Percentiles rank a stretch among this genome's conserved stretches.
Evolutionary conservation across 2,113 vertebrate genomes (phyloP).

Genomic region (Stercorarius parasiticus): DNA sequence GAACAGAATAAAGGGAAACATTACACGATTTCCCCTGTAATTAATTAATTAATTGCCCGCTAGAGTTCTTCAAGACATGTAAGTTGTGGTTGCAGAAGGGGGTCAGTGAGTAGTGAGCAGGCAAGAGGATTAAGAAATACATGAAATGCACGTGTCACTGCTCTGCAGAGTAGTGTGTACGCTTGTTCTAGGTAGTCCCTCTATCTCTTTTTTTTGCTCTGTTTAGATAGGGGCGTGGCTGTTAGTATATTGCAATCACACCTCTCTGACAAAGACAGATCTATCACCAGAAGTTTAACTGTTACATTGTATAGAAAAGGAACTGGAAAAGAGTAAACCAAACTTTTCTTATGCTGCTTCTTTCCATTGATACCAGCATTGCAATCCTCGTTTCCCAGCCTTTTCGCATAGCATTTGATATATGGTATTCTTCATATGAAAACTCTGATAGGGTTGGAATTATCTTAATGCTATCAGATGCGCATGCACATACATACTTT

Average conservation of each 20-base stretch:
- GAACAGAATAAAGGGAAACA: not conserved
- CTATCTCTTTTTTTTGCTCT: not conserved
- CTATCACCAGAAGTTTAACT: not conserved
- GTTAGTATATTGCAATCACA: not conserved
- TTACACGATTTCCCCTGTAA: not conserved
- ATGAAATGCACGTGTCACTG: not conserved
- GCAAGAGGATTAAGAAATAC: not conserved
- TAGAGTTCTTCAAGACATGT: not conserved
- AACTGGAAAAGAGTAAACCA: not conserved
- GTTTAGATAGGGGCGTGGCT: not conserved
- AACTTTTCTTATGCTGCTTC: not conserved
- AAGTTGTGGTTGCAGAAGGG: not conserved
- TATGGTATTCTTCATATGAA: not conserved
- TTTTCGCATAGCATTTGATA: not conserved
- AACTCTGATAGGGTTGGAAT: not conserved
- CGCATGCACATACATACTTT: fast-evolving
- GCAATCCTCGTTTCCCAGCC: not conserved
- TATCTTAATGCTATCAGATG: not conserved
- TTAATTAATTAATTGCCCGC: not conserved
- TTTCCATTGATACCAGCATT: not conserved
- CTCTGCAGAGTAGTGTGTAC: not conserved
- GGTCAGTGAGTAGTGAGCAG: not conserved
- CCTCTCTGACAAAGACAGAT: not conserved
- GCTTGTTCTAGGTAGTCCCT: not conserved
- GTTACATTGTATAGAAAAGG: not conserved